Evolutionary conservation across 2,797 vertebrate species (phyloP).

Genomic region (Mus caroli): DNA sequence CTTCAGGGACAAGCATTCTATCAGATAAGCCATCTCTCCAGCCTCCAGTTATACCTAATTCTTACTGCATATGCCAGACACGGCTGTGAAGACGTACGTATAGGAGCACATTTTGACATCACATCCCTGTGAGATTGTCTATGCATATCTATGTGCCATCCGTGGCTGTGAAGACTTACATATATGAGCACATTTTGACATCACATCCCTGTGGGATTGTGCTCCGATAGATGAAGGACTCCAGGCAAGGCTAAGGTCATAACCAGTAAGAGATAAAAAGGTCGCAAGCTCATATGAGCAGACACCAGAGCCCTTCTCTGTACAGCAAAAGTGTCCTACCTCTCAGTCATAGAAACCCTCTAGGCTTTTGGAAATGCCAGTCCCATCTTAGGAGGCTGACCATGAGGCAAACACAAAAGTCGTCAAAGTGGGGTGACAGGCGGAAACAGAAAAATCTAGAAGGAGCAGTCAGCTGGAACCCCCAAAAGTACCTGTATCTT

Average conservation of each 20-base stretch:
- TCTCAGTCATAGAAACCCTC: background rate
- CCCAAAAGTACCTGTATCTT: constrained; percentile 1
- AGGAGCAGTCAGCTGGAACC: background rate
- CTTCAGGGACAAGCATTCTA: background rate
- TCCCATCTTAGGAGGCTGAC: background rate
- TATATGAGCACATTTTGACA: background rate
- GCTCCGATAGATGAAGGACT: constrained; percentile 11
- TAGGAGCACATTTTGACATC: background rate
- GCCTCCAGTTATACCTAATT: background rate
- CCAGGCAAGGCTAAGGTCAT: constrained; percentile 8
- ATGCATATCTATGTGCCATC: background rate
- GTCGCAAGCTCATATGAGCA: background rate
- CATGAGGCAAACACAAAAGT: background rate
- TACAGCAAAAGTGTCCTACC: background rate
- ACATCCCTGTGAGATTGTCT: background rate
- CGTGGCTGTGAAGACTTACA: background rate
- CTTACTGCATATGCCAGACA: background rate
- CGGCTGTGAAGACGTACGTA: background rate
- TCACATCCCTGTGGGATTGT: background rate
- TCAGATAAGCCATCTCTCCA: background rate
- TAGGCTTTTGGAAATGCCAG: background rate
- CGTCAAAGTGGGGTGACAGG: constrained; percentile 23
- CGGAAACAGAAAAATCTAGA: background rate
- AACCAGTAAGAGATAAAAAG: background rate
- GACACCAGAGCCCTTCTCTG: background rate